Evolutionary conservation across 2,113 vertebrate genomes (phyloP), one percentile per base, ranked within the genome.

Genomic region (Zeus faber): DNA sequence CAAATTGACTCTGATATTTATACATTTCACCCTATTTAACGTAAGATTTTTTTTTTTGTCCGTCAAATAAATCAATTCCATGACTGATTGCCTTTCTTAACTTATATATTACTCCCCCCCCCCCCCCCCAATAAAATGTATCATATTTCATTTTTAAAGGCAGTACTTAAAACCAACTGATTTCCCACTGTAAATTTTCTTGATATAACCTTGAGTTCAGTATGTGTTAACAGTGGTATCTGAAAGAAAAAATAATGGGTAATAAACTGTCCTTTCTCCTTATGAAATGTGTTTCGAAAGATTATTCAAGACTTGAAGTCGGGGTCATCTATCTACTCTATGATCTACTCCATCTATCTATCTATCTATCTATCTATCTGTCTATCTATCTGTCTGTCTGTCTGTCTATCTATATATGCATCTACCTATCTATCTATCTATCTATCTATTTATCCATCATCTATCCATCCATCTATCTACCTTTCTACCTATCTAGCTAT

Each of bases 171-270:
- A 71, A 45, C 48, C 72, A 74, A 14, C 54, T 66, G 71, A 74
- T 76, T 79, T 71, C 67, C n/a, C 58, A 71, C 47, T 73, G 73
- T 74, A 61, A 72, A 74, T 65, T 35, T 51, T 33, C 65, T 65
- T 69, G 52, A 71, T 58, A 74, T 73, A 70, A 78, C 73, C 72
- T 81, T 71, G 62, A 74, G 25, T 81, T 79, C 85, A 71, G 85
- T 89, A 75, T 87, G 88, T 93, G 89, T 78, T 91, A 88, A 90
- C 85, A 92, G 93, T 96, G 89, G 87, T 70, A 72, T 83, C 82
- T 84, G 68, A 72, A 85, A 79, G 67, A 37, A 53, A 48, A 68
- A 52, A 41, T 69, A 49, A 57, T 49, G 53, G 33, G 2, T 29
- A 46, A 92, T 92, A 93, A 93, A 92, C 92, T 90, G 92, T 92